Base-by-base conservation (phyloP, 2,888 invertebrate species). In the Keiferia lycopersicella region DNA sequence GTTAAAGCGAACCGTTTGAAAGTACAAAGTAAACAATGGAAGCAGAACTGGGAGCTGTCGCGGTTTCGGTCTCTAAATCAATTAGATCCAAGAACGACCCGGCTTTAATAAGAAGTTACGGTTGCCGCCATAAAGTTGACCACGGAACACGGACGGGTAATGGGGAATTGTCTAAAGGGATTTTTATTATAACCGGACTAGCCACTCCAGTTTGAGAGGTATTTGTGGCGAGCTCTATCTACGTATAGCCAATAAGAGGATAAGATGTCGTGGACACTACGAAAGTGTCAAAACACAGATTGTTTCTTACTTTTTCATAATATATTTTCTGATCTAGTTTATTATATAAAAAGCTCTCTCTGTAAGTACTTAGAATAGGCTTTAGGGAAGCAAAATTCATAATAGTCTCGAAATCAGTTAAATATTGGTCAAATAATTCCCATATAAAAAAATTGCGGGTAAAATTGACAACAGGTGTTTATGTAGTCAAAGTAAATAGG, bases 51-150 rank as follows among this genome's bases (percentile, higher is more conserved):
- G 75, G 74, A 74, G 75, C 76, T 78, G 81, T 79, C 81, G 79
- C 76, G 78, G 78, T 73, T 74, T 73, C 74, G 76, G 80, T 83
- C 82, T 82, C 83, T 88, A 89, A 89, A 89, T 89, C 90, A 90
- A 88, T 90, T 88, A 89, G 86, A 81, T 73, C 76, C 74, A 56
- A 56, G 34, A 56, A 34, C 56, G 56, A 56, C 56, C 30, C 51
- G 83, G 81, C 74, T 87, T 89, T 89, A 88, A 90, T 88, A 89
- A 88, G 88, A 76, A 90, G 84, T 88, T 87, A 90, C 86, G 82
- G 79, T 76, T 70, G 78, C 78, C 72, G 79, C 84, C 82, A 84
- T 88, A 89, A 89, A 90, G 85, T 75, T 88, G 88, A 85, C 87
- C 88, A 85, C 77, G 79, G 76, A 74, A 77, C 82, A 83, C 84